phyloP scores from a whole-genome alignment of 2,888 invertebrate species.

The Oithona nana region DNA sequence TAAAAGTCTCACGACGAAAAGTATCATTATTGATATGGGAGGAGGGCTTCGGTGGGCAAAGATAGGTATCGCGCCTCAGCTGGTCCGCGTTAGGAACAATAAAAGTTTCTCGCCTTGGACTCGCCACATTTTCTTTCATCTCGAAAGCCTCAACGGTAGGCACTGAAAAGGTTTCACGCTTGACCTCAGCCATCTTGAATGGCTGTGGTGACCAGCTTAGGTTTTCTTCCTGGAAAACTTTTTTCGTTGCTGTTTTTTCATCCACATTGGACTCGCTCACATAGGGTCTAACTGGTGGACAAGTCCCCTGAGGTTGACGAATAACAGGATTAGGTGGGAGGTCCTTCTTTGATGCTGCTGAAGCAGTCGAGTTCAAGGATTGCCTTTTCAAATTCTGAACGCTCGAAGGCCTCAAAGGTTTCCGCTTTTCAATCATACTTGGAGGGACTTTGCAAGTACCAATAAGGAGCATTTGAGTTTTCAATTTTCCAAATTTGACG shows the following conservation, averaged over 20 bases:
- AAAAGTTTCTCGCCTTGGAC: not conserved
- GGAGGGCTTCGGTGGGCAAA: no score
- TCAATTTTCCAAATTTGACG: not conserved
- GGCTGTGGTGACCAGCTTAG: slow-evolving; percentile 8
- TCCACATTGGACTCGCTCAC: not conserved
- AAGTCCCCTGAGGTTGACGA: not conserved
- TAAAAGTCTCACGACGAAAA: not conserved
- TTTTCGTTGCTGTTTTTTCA: not conserved
- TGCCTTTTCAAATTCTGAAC: not conserved
- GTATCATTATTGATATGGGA: not conserved
- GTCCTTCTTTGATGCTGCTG: not conserved
- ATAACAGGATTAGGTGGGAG: not conserved
- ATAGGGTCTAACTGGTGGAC: not conserved
- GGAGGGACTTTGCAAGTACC: not conserved
- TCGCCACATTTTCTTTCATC: no score
- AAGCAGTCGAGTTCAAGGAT: no score
- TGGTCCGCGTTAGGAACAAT: not conserved
- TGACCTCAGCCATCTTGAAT: not conserved
- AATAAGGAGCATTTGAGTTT: not conserved
- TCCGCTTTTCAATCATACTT: not conserved
- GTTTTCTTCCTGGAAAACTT: not conserved
- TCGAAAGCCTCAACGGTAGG: no score
- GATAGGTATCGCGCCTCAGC: no score
- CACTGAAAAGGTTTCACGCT: not conserved
- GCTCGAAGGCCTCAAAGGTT: not conserved